These are phyloP conservation scores for Saccostrea cuccullata DNA, from an alignment of 1,140 invertebrate genomes.

Conservation along the genomic window DNA sequence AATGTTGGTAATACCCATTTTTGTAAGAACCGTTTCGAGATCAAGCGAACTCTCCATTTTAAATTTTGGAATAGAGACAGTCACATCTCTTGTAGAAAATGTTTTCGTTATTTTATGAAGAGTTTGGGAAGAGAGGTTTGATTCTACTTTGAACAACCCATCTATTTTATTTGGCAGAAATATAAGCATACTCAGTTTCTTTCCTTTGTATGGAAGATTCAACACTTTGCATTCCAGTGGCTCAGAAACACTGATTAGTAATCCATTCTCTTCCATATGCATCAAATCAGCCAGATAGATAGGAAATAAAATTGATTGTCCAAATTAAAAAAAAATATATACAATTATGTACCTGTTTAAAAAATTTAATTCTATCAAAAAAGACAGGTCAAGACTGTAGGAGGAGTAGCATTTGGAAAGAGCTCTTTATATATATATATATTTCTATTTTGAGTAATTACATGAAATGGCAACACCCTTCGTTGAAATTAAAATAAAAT, in stretches of 20 bases:
- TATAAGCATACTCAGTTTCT: conserved; percentile 84
- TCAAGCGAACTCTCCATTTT: conserved; percentile 82
- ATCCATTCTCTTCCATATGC: conserved; percentile 50
- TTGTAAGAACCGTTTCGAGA: conserved; percentile 77
- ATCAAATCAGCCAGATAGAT: conserved; percentile 54
- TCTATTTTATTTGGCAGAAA: conserved; percentile 82
- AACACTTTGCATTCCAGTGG: conserved; percentile 86
- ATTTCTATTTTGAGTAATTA: too few species aligned
- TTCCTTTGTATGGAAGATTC: conserved; percentile 86
- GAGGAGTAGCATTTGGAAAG: too few species aligned
- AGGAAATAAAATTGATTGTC: too few species aligned
- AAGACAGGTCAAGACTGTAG: too few species aligned
- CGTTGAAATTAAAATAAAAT: too few species aligned
- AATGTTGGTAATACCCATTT: conserved; percentile 82
- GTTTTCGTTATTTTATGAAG: conserved; percentile 71
- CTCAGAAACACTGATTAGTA: conserved; percentile 79
- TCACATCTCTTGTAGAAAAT: conserved; percentile 53
- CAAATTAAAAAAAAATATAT: too few species aligned
- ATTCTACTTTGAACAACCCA: conserved; percentile 79
- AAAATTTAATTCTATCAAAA: too few species aligned
- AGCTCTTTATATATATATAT: too few species aligned
- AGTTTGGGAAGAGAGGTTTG: conserved; percentile 78
- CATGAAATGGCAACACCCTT: too few species aligned
- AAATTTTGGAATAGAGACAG: conserved; percentile 83
- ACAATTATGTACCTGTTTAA: too few species aligned